Evolutionary conservation across 2,797 vertebrate species (phyloP).

Genomic region (Danio tinwini): DNA sequence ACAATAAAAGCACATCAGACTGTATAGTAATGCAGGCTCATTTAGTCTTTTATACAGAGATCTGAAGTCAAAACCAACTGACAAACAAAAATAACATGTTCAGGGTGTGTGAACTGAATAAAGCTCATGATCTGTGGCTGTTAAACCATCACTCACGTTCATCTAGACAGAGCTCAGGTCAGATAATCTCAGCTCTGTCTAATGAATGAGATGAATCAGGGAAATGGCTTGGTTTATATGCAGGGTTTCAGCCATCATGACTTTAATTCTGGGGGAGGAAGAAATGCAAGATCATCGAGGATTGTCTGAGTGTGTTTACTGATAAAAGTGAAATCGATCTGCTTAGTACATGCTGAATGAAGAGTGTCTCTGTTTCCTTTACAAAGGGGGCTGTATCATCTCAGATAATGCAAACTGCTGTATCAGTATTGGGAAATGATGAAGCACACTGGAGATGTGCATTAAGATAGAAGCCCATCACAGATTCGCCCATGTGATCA

Average conservation of each 20-base stretch:
- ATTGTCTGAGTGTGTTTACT: conserved; percentile 21
- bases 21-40: neutral
- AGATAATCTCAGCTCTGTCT: conserved; percentile 5
- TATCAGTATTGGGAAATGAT: conserved; percentile 32
- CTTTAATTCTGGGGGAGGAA: conserved; percentile 39
- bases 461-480: conserved; percentile 64
- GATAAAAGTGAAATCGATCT: conserved; percentile 26
- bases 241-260: conserved; percentile 36
- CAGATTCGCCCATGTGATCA: conserved; percentile 66
- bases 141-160: conserved; percentile 47
- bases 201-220: conserved; percentile 72
- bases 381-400: neutral
- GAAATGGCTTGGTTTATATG: conserved; percentile 62
- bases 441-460: conserved; percentile 45
- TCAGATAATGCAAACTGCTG: neutral
- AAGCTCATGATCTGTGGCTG: conserved; percentile 57
- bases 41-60: conserved; percentile 1
- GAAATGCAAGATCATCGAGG: conserved; percentile 42
- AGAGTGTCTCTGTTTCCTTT: neutral
- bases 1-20: neutral
- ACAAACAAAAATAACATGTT: conserved; percentile 59
- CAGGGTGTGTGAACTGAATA: conserved; percentile 64
- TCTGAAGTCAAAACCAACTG: conserved; percentile 57
- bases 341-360: neutral
- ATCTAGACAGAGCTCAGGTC: too few species aligned